Evolutionary conservation across 2,888 invertebrate genomes (phyloP).

Genomic region (Ecdyonurus torrentis): DNA sequence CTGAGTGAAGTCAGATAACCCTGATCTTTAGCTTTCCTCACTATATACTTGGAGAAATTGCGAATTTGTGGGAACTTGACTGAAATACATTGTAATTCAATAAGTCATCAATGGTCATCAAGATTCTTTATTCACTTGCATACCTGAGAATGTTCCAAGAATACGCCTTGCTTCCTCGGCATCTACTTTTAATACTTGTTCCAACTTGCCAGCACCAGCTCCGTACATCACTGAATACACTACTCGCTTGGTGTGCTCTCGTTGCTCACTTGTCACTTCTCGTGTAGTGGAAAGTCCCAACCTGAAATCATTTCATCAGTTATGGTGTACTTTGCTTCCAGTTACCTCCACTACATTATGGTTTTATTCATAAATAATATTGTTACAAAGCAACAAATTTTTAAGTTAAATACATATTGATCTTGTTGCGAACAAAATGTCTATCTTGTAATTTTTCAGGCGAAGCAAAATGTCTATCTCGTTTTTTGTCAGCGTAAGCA

Average conservation of each 20-base stretch:
- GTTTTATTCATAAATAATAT: too few species aligned
- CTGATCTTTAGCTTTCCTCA: conserved; percentile 19
- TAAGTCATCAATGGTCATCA: not conserved
- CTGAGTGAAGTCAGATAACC: conserved; percentile 24
- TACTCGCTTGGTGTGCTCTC: conserved; percentile 33
- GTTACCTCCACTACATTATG: too few species aligned
- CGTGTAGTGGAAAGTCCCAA: conserved; percentile 20
- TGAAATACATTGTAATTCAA: conserved; percentile 16
- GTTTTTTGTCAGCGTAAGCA: too few species aligned
- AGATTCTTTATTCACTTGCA: conserved; percentile 8
- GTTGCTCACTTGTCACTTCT: conserved; percentile 23
- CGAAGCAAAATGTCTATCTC: too few species aligned
- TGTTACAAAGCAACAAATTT: too few species aligned
- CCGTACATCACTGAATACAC: conserved; percentile 36
- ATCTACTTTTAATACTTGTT: conserved; percentile 26
- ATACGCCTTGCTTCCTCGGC: conserved; percentile 25
- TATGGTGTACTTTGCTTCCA: too few species aligned
- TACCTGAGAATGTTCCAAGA: conserved; percentile 28
- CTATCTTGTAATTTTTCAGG: too few species aligned
- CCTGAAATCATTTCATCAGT: too few species aligned
- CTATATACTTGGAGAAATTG: conserved; percentile 24
- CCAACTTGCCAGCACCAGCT: conserved; percentile 29
- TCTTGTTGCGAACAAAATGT: too few species aligned
- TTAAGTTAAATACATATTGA: too few species aligned
- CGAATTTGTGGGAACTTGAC: conserved; percentile 30